A percentile compares a stretch with the other conserved stretches of the same genome.
Evolutionary conservation across 2,888 invertebrate genomes (phyloP).

Genomic region (Dynastes tityus): DNA sequence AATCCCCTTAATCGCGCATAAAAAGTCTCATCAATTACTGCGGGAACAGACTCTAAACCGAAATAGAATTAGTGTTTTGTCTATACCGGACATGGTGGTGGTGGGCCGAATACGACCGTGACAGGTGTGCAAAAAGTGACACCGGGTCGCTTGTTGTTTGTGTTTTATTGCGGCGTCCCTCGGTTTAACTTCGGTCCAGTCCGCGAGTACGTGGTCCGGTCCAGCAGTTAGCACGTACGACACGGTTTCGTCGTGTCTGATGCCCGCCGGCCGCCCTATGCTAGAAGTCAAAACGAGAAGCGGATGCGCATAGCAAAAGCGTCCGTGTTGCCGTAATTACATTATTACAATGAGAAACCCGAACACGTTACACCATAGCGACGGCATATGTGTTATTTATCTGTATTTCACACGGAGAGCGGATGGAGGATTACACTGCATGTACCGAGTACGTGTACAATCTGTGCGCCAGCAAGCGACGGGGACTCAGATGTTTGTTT

Average conservation of each 20-base stretch:
- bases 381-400: constrained; percentile 6
- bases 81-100: constrained; percentile 47
- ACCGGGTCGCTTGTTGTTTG: constrained; percentile 13
- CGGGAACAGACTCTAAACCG: constrained; percentile 15
- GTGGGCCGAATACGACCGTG: constrained; percentile 8
- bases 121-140: constrained; percentile 28
- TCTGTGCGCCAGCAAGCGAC: neutral
- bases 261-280: neutral
- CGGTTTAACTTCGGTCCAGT: neutral
- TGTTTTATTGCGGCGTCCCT: neutral
- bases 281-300: neutral
- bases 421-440: neutral
- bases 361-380: neutral
- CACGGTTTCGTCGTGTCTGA: neutral
- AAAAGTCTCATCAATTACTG: neutral
- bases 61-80: constrained; percentile 55
- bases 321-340: constrained; percentile 40
- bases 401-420: neutral
- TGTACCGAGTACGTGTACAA: neutral
- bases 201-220: neutral
- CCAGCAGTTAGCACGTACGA: neutral
- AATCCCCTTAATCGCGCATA: neutral
- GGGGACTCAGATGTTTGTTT: too few relatives aligned
- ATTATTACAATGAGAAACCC: constrained; percentile 36
- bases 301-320: neutral